Base-by-base conservation (phyloP, 64 coral and sea anemone genomes). In the Stylophora pistillata region DNA sequence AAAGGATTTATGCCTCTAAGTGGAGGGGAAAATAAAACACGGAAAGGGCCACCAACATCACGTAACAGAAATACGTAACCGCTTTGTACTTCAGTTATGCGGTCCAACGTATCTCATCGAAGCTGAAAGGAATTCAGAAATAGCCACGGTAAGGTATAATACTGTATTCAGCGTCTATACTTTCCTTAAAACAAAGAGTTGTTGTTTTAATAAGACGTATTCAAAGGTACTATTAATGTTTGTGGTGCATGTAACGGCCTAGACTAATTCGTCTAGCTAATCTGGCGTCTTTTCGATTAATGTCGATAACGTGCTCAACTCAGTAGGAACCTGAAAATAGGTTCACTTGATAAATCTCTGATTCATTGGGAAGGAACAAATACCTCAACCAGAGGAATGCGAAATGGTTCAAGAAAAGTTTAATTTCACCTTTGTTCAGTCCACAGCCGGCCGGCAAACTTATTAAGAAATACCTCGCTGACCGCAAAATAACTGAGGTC, bases 401-500 rank as follows among this genome's bases (percentile, higher is more conserved):
- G 73, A 76, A 76, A 30, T 76, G 34, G 53, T 53, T 76, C 20
- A 52, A 68, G 64, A 68, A 68, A 25, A 68, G 64, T n/a, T 11
- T 26, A 11, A 68, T 68, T 68, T 68, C 64, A 25, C 11, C 64
- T 68, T 11, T 68, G 64, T 68, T 68, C 12, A 68, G 64, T 21
- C 12, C 64, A 68, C 64, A 25, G 64, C 64, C 64, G 64, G 17
- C 17, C 61, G 64, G n/a, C 9, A 13, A 15, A 21, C 37, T 69
- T 68, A 16, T 68, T 21, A 25, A 52, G 33, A 69, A 68, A 84
- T 84, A 69, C 80, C 31, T 82, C 2, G 21, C 58, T 70, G 61
- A 70, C 80, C 80, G 62, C 60, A 84, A 41, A 84, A 63, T 47
- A 47, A 47, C 61, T n/a, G 58, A 70, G 32, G 23, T 84, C 34